Percentiles rank a stretch among this genome's conserved stretches.
These are phyloP conservation scores for Tauraco hartlaubi DNA, from an alignment of 2,797 vertebrate genomes.

Conservation along the genomic window DNA sequence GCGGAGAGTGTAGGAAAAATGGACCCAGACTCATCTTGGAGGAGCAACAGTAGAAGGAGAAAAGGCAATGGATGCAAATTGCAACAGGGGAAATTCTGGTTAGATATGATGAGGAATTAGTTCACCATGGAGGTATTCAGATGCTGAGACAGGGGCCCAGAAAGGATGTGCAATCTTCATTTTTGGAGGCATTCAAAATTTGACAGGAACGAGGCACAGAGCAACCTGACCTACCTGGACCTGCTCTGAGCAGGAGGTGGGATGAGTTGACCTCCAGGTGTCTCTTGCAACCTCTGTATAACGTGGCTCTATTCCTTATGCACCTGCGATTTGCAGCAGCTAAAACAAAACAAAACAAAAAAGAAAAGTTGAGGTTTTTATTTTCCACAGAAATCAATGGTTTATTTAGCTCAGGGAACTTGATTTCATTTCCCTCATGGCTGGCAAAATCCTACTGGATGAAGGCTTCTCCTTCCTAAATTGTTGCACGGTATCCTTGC, in stretches of 20 bases:
- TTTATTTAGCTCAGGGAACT: background rate
- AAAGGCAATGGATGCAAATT: background rate
- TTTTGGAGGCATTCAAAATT: background rate
- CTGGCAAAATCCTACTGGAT: background rate
- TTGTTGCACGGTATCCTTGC: background rate
- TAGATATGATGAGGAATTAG: background rate
- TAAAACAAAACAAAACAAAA: background rate
- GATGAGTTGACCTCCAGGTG: background rate
- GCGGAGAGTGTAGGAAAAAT: background rate
- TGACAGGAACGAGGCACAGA: background rate
- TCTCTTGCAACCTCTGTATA: background rate
- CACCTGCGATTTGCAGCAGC: background rate
- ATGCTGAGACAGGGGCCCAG: background rate
- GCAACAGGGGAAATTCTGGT: background rate
- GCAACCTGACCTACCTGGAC: background rate
- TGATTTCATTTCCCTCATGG: background rate
- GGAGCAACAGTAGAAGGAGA: background rate
- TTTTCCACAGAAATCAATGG: background rate
- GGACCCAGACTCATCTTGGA: background rate
- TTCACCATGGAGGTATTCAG: background rate
- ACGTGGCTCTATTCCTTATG: background rate
- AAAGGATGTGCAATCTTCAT: background rate
- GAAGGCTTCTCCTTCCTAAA: background rate
- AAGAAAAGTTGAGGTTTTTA: background rate
- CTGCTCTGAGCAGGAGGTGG: background rate